Evolutionary conservation across 37 sponge, comb jelly and placozoan genomes (phyloP).

Genomic region (Halichondria panicea): DNA sequence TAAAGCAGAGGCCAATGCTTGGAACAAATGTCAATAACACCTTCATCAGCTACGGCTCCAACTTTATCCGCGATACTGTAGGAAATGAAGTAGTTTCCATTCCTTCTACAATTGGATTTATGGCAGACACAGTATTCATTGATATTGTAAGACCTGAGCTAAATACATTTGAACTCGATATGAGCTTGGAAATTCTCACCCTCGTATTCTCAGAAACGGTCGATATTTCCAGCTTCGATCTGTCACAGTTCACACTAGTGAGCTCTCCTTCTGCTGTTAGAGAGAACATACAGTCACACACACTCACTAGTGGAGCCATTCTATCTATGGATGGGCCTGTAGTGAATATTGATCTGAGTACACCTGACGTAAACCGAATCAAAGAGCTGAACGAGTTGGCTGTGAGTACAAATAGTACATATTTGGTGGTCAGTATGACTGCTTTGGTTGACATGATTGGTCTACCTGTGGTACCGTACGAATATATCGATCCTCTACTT

Average conservation of each 20-base stretch:
- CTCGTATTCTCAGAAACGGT: conserved; percentile 85
- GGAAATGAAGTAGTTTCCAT: conserved; percentile 48
- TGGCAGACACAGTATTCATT: conserved; percentile 3
- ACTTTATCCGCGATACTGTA: conserved; percentile 60
- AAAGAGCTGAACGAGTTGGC: conserved; percentile 60
- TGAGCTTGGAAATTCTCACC: conserved; percentile 55
- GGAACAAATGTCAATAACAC: conserved; percentile 36
- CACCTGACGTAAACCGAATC: conserved; percentile 76
- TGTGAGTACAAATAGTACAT: conserved; percentile 61
- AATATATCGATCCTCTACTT: conserved; percentile 14
- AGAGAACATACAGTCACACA: conserved; percentile 23
- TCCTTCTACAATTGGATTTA: conserved; percentile 11
- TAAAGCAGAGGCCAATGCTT: conserved; percentile 71
- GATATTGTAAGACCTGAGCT: conserved; percentile 66
- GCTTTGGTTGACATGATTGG: conserved; percentile 71
- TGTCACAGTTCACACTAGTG: conserved; percentile 53
- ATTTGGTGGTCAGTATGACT: conserved; percentile 48
- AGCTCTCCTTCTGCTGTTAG: background rate
- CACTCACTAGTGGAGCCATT: conserved; percentile 68
- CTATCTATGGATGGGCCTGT: conserved; percentile 13
- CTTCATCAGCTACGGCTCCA: conserved; percentile 41
- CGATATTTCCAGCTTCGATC: conserved; percentile 56
- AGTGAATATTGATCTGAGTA: conserved; percentile 34
- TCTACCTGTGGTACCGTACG: conserved; percentile 46
- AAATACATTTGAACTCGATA: conserved; percentile 54